Conservation (phyloP, 2,797 vertebrate species). For the Calcarius lapponicus region DNA sequence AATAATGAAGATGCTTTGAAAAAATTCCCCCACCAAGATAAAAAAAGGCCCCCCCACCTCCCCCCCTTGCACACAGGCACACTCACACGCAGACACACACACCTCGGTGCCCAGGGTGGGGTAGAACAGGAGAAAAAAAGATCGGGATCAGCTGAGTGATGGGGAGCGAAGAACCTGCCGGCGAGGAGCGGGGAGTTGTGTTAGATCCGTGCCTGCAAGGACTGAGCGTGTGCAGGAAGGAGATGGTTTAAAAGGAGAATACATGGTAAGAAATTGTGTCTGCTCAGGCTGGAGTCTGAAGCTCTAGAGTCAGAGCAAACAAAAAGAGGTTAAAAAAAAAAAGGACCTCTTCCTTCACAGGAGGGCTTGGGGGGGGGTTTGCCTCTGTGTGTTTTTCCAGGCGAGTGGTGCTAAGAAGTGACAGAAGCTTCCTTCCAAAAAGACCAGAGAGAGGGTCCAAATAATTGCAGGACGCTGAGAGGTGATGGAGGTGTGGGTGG, state of each 20-base stretch:
- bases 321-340: not conserved
- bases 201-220: slow-evolving; percentile 65
- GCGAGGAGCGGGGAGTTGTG: slow-evolving; percentile 60
- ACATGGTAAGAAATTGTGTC: slow-evolving; percentile 68
- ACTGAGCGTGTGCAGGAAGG: slow-evolving; percentile 63
- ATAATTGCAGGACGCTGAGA: slow-evolving; percentile 41
- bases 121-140: slow-evolving; percentile 23
- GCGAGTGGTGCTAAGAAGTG: slow-evolving; percentile 11
- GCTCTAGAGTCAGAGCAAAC: slow-evolving; percentile 17
- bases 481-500: slow-evolving; percentile 47
- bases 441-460: slow-evolving; percentile 63
- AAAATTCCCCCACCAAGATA: slow-evolving; percentile 31
- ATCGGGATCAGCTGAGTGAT: slow-evolving; percentile 73
- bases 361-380: not conserved
- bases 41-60: not conserved
- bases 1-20: slow-evolving; percentile 31
- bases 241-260: slow-evolving; percentile 59
- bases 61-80: slow-evolving; percentile 17
- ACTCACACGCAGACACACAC: slow-evolving; percentile 39
- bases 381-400: not conserved
- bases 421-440: slow-evolving; percentile 61
- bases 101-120: not conserved
- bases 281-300: slow-evolving; percentile 51
- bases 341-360: not conserved
- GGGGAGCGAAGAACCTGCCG: slow-evolving; percentile 67